Evolutionary conservation across 2,113 vertebrate genomes (phyloP).

Genomic region (Chauna torquata): DNA sequence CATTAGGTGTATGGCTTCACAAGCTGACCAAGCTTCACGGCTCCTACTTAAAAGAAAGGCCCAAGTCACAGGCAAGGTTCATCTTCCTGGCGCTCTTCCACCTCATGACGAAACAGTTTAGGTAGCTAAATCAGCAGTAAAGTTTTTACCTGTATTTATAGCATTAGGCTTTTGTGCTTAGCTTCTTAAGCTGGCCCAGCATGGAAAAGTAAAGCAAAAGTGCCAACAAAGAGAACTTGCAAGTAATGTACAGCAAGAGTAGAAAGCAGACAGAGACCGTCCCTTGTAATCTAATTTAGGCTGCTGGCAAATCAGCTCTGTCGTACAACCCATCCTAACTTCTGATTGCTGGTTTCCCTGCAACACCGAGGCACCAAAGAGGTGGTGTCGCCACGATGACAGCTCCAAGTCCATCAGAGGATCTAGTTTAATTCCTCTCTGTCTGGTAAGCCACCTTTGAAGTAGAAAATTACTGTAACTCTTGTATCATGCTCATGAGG

Average conservation of each 20-base stretch:
- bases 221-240: neutral
- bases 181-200: neutral
- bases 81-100: neutral
- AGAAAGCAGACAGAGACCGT: neutral
- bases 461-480: neutral
- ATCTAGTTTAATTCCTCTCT: neutral
- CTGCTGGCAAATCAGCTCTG: neutral
- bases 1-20: neutral
- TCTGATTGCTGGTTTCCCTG: neutral
- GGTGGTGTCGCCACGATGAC: neutral
- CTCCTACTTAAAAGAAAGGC: neutral
- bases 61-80: neutral
- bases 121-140: neutral
- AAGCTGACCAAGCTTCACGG: neutral
- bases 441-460: neutral
- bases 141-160: neutral
- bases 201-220: neutral
- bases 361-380: neutral
- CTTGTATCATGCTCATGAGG: neutral
- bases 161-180: neutral
- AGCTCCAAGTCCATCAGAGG: neutral
- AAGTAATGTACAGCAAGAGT: neutral
- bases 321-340: neutral
- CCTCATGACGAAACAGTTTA: neutral
- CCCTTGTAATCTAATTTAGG: neutral